Evolutionary conservation across 2,113 vertebrate species (phyloP).

Genomic region (Catagonus wagneri): DNA sequence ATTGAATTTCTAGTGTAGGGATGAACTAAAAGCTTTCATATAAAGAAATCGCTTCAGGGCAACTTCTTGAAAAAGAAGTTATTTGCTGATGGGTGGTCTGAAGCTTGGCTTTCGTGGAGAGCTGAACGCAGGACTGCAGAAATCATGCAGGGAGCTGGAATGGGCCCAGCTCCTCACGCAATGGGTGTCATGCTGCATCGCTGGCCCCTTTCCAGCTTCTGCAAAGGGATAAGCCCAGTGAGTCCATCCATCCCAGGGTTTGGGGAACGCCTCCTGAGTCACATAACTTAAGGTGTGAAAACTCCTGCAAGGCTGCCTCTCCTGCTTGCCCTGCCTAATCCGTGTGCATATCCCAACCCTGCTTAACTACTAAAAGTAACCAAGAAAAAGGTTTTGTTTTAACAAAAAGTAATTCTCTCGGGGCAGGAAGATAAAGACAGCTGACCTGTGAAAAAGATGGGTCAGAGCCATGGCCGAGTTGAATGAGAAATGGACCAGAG

Average conservation of each 20-base stretch:
- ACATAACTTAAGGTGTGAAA: conserved; percentile 66
- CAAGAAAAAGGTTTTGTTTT: neutral
- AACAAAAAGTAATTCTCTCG: neutral
- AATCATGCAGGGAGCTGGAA: neutral
- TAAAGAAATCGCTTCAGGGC: conserved; percentile 61
- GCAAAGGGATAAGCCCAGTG: conserved; percentile 69
- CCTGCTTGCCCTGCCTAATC: neutral
- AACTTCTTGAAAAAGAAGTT: neutral
- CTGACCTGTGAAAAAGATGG: neutral
- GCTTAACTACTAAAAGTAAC: neutral
- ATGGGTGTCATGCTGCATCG: neutral
- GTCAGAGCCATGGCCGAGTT: neutral
- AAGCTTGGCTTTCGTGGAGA: conserved; percentile 33
- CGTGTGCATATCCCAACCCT: neutral
- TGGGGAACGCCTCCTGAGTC: conserved; percentile 64
- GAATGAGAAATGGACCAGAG: neutral
- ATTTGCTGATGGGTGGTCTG: conserved; percentile 38
- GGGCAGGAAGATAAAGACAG: neutral
- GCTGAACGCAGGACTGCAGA: neutral
- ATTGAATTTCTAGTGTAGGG: conserved; percentile 44
- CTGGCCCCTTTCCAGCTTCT: conserved; percentile 71
- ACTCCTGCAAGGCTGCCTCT: neutral
- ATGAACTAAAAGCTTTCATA: neutral
- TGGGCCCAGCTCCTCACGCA: accelerated
- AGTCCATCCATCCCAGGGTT: conserved; percentile 54